Evolutionary conservation across 2,113 vertebrate genomes (phyloP).

Genomic region (Campylomormyrus tamandua): DNA sequence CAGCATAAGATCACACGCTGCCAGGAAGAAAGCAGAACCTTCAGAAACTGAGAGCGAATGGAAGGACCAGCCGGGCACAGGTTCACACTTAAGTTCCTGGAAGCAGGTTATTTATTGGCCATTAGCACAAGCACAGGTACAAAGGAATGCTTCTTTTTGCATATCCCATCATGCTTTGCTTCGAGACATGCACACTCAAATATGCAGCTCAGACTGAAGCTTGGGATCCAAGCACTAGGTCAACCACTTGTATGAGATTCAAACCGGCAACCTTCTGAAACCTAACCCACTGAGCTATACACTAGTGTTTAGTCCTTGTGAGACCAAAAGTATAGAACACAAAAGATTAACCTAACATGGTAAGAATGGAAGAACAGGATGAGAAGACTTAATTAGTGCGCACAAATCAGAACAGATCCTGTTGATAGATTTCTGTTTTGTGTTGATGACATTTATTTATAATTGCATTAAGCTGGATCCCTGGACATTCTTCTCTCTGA

Average conservation of each 20-base stretch:
- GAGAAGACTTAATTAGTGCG: background rate
- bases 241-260: background rate
- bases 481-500: background rate
- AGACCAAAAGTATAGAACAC: background rate
- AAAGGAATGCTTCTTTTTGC: background rate
- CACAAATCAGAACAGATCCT: background rate
- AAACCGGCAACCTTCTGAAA: background rate
- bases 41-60: background rate
- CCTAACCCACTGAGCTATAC: background rate
- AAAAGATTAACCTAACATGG: background rate
- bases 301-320: background rate
- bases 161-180: background rate
- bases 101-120: background rate
- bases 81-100: background rate
- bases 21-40: background rate
- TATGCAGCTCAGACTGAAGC: background rate
- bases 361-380: background rate
- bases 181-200: background rate
- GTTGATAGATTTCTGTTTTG: background rate
- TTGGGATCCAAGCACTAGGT: background rate
- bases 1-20: background rate
- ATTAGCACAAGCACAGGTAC: background rate
- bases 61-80: background rate
- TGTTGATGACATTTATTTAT: background rate
- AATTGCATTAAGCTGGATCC: background rate